phyloP scores from a whole-genome alignment of 2,113 vertebrate genomes.

The Falco punctatus region DNA sequence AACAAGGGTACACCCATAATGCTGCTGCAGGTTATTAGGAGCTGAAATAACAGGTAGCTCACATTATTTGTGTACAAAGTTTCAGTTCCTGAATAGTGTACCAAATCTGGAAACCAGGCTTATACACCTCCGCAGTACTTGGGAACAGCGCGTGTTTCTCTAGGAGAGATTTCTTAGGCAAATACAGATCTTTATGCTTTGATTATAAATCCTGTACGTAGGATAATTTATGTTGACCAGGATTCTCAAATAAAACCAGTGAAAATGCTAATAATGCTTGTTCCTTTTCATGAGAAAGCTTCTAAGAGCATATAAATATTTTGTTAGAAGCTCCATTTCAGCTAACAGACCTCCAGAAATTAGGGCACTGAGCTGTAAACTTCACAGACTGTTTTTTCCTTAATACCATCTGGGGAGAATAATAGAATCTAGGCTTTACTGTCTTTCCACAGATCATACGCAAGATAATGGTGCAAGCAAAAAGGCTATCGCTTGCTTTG shows the following conservation, averaged over 20 bases:
- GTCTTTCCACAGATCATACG: neutral
- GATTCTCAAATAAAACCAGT: constrained; percentile 21
- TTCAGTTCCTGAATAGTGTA: neutral
- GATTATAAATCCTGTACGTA: constrained; percentile 26
- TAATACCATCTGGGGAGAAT: constrained; percentile 21
- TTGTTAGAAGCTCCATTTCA: constrained; percentile 39
- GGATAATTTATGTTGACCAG: constrained; percentile 15
- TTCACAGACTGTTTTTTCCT: constrained; percentile 23
- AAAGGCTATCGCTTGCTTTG: neutral
- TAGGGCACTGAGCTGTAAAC: constrained; percentile 41
- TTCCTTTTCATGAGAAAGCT: neutral
- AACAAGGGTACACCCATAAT: constrained; percentile 8
- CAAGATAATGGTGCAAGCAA: neutral
- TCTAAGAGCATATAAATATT: constrained; percentile 34
- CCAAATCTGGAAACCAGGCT: neutral
- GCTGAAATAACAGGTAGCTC: neutral
- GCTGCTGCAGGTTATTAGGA: neutral
- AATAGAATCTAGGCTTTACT: neutral
- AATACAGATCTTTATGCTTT: neutral
- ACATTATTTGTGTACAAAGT: neutral
- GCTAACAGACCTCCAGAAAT: constrained; percentile 53
- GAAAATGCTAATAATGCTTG: constrained; percentile 35
- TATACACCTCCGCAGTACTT: neutral
- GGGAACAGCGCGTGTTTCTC: neutral
- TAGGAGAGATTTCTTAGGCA: neutral